Evolutionary conservation across 1,140 invertebrate genomes (phyloP), one percentile per base, ranked within the genome.

Genomic region (Drosophila pectinifera): DNA sequence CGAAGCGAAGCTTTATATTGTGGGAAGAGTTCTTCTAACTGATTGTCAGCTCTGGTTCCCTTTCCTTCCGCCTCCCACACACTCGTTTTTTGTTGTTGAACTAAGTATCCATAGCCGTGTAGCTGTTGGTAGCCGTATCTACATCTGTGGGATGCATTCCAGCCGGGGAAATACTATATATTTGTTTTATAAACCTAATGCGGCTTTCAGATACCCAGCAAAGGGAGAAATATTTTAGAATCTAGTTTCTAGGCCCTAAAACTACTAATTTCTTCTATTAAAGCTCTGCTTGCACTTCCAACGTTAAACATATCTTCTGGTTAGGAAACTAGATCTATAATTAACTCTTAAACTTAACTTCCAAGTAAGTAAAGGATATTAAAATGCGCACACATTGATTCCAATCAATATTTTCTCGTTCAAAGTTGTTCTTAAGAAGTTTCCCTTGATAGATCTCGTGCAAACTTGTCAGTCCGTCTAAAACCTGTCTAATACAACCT

Each of bases 21-120:
- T 89, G 83, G 84, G 83, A 88, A 86, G 49, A 53, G 80, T 73
- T 86, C 74, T 73, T 86, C 78, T 75, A 86, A 75, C 65, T 49
- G 69, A 78, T 78, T 64, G 61, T 69, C 49, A 36, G 51, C 31
- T 26, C 22, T 26, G 63, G 20, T 48, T 34, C 13, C 61, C 59
- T 31, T 26, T 20, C 18, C 34, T 54, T 42, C 16, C 34, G 13
- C 34, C 43, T 56, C 63, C 43, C 72, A 63, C 57, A 61, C 31
- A 18, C 49, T 7, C 13, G 10, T 36, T 20, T 34, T 28, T 39
- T 28, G 54, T 20, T 48, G 18, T 31, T 42, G 24, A 26, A 48
- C 16, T 43, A 22, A 13, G 38, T 51, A 56, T 55, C 54, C 67
- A 51, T 38, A 34, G 45, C 36, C 28, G 24, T 48, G 6, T 2